Base-by-base conservation (phyloP, 2,113 vertebrate species). In the Catagonus wagneri region DNA sequence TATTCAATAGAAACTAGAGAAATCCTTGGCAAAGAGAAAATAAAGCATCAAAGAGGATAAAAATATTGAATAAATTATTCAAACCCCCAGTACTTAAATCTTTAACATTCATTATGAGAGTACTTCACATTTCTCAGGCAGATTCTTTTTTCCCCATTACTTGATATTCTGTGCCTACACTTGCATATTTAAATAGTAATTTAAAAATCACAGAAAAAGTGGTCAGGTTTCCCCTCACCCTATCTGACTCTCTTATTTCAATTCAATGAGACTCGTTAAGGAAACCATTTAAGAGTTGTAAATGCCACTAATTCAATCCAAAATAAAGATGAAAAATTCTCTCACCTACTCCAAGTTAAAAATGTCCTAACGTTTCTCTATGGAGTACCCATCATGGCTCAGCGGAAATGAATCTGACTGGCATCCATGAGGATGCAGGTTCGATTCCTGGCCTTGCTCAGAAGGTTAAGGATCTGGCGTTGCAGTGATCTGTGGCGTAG, bases 151-250 rank as follows among this genome's bases (percentile, higher is more conserved):
- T 44, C 44, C 13, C 16, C 12, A 32, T 4, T 65, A 71, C 36
- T 94, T 96, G 8, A 58, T 86, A 89, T 94, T 94, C 89, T 87
- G 63, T 83, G 27, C 29, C 19, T 83, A 61, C 13, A 54, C 17
- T 56, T 95, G 52, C 68, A 91, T 91, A 93, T 91, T 95, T 94
- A 96, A 96, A 69, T 93, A 88, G 69, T 78, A 92, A 91, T 90
- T 93, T 61, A 52, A 74, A 97, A 96, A 75, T 71, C 72, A 91
- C 91, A 74, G 58, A 10, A 36, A 65, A 96, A 25, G 34, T 79
- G 91, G 56, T 85, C 81, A 93, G 56, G 25, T 14, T 87, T 71
- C 61, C n/a, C 22, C 25, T 20, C 44, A 44, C 44, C 19, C 85
- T 36, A 65, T 44, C 79, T 93, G 66, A 92, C 58, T 96, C 79